phyloP scores from a whole-genome alignment of 2,888 invertebrate species.

The Hypena proboscidalis region DNA sequence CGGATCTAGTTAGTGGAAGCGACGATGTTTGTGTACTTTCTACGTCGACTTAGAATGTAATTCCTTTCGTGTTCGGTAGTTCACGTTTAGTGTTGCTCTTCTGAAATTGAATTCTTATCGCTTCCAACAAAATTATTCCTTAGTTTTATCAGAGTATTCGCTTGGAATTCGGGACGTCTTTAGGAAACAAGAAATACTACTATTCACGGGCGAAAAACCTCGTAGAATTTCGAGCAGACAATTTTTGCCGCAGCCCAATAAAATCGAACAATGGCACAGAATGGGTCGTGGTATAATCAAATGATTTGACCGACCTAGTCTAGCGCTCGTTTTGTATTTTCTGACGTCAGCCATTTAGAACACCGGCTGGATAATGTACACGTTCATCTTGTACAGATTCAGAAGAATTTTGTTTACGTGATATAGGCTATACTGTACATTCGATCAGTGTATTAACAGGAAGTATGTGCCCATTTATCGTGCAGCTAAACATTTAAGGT shows the following conservation, averaged over 20 bases:
- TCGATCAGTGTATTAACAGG: no score
- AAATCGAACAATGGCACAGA: constrained; percentile 10
- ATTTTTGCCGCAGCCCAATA: constrained; percentile 19
- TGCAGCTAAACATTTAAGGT: no score
- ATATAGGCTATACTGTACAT: no score
- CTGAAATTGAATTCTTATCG: constrained; percentile 33
- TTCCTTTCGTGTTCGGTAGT: constrained; percentile 33
- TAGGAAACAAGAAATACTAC: not conserved
- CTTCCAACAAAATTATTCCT: constrained; percentile 17
- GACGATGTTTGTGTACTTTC: constrained; percentile 36
- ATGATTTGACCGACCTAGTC: constrained; percentile 17
- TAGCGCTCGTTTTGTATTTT: not conserved
- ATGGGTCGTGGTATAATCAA: constrained; percentile 11
- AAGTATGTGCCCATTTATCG: no score
- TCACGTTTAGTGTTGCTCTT: constrained; percentile 20
- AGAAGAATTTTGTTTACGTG: no score
- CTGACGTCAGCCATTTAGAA: not conserved
- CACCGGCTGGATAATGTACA: not conserved
- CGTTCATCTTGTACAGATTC: no score
- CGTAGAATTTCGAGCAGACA: constrained; percentile 1
- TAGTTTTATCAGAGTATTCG: not conserved
- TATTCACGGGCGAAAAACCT: not conserved
- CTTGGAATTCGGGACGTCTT: not conserved
- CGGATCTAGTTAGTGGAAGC: constrained; percentile 42
- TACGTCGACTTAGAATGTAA: constrained; percentile 40